These are phyloP conservation scores for Stegophylla sp. DNA, from an alignment of 2,888 invertebrate genomes.

Conservation along the genomic window DNA sequence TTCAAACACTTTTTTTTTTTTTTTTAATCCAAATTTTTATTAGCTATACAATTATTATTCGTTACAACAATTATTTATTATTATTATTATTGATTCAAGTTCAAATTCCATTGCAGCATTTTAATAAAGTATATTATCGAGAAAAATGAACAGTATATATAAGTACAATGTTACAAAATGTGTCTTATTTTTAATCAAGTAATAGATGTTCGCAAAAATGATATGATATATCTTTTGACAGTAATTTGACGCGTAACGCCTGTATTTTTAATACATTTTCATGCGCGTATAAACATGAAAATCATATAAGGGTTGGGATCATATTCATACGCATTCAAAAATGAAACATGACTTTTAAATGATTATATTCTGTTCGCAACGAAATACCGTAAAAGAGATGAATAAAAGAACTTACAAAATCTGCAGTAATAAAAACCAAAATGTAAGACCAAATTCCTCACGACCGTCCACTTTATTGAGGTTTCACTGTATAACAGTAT, in stretches of 20 bases:
- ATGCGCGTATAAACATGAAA: neutral
- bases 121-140: too few relatives aligned
- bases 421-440: neutral
- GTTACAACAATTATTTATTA: too few relatives aligned
- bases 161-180: neutral
- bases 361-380: neutral
- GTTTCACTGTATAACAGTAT: too few relatives aligned
- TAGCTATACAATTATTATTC: too few relatives aligned
- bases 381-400: neutral
- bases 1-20: too few relatives aligned
- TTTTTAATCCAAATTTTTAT: too few relatives aligned
- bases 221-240: slow-evolving; percentile 25
- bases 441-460: neutral
- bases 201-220: slow-evolving; percentile 11
- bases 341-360: slow-evolving; percentile 22
- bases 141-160: neutral
- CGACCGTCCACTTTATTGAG: neutral
- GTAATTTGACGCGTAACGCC: slow-evolving; percentile 35
- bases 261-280: slow-evolving; percentile 22
- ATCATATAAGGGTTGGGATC: neutral
- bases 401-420: too few relatives aligned
- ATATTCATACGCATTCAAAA: slow-evolving; percentile 12
- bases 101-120: too few relatives aligned
- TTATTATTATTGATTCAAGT: too few relatives aligned
- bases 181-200: slow-evolving; percentile 34